Base-by-base conservation (phyloP, 64 coral and sea anemone species). In the Astreopora myriophthalma region DNA sequence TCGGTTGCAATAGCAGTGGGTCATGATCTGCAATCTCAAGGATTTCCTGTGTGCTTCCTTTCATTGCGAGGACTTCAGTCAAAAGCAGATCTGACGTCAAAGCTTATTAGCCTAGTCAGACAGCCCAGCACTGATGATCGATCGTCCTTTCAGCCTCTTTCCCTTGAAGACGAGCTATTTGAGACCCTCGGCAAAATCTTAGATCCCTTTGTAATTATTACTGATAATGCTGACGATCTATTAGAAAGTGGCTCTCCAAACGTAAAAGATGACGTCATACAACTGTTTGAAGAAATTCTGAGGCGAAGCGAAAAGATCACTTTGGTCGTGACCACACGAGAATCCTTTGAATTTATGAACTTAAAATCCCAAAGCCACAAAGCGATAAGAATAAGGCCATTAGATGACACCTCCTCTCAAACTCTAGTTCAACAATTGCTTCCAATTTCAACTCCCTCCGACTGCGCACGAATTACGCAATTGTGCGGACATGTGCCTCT, bases 221-320 rank as follows among this genome's bases (percentile, higher is more conserved):
- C 76, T 27, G 86, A 89, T 40, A 79, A 89, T 57, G 74, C 66
- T 22, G 87, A 90, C 29, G 88, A 90, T 42, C 68, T 90, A 49
- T 23, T 90, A 6, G 58, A 52, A 17, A 75, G 49, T 12, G 52
- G 27, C 20, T 1, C 63, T 14, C 10, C 3, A n/a, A 63, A 58
- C 19, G 58, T 44, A 23, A 68, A 44, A 14, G 63, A 85, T 24
- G 34, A 44, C 22, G 60, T 44, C 61, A 12, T 23, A 8, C 20
- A 68, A 27, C 20, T 44, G 3, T 23, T 66, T 48, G n/a, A 85
- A 69, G 25, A 65, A 33, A 48, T 85, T 40, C 28, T 44, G 33
- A 82, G 40, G 64, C 76, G 64, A 90, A 51, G 25, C 4, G 3
- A 71, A 20, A 73, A 73, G 23, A 44, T 17, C 13, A 52, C 39